These are phyloP conservation scores for Platalea minor DNA, from an alignment of 2,797 vertebrate genomes.

Conservation along the genomic window DNA sequence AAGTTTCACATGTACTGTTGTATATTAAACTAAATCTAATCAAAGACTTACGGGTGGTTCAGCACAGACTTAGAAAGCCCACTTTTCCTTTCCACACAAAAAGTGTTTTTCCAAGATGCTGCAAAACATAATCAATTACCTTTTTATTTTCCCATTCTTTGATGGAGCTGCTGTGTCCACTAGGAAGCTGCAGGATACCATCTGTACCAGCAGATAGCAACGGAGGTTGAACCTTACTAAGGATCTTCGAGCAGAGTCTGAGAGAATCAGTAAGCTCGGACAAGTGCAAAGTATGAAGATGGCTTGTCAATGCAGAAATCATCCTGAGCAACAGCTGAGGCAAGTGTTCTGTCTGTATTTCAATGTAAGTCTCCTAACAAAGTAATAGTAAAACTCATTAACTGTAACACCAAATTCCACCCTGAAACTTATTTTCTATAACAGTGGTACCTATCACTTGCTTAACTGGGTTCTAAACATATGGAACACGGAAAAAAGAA, in stretches of 20 bases:
- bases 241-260: constrained; percentile 96
- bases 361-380: constrained; percentile 94
- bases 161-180: constrained; percentile 70
- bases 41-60: background rate
- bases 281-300: constrained; percentile 87
- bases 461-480: background rate
- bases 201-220: constrained; percentile 83
- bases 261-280: constrained; percentile 93
- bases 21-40: background rate
- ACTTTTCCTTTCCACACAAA: background rate
- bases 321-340: constrained; percentile 94
- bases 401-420: background rate
- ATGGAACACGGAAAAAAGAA: background rate
- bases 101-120: background rate
- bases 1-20: background rate
- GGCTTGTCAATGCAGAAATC: constrained; percentile 90
- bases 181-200: constrained; percentile 73
- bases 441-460: background rate
- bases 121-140: constrained; percentile 69
- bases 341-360: constrained; percentile 98
- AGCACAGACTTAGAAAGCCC: background rate
- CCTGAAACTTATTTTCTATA: background rate
- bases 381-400: constrained; percentile 12
- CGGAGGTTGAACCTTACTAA: constrained; percentile 97
- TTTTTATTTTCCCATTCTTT: constrained; percentile 84